Evolutionary conservation across 2,797 vertebrate genomes (phyloP), one percentile per base, ranked within the genome.

Genomic region (Spinibarbus caldwelli): DNA sequence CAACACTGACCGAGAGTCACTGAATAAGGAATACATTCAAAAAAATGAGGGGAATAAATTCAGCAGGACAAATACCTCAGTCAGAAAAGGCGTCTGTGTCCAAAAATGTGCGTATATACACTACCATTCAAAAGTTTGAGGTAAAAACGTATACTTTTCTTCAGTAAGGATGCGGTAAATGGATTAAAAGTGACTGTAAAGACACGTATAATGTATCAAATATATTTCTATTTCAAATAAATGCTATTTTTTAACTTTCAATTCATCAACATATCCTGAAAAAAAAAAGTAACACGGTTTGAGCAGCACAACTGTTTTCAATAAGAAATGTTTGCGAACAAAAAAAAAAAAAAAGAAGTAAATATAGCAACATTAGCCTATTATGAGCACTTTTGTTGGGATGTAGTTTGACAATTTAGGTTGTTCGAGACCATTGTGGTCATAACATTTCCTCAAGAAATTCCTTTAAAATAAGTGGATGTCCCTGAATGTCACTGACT

Each of bases 11-110:
- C 23, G 10, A 62, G 34, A n/a, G 64, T 41, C 62, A 54, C n/a
- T 26, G 23, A 80, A 73, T 49, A 41, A 73, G 26, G 8, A 71
- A 78, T 77, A 85, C n/a, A 43, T 78, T 26, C 0, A 8, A 14
- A 54, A 68, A 81, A 43, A 64, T 26, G 34, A 52, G 79, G 2
- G 1, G 34, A 68, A 71, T 81, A 26, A 19, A 57, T 57, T 83
- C 45, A 57, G 19, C 45, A 38, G n/a, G 31, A 59, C 41, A 72
- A 71, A 59, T 83, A 64, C 43, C 36, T 47, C 29, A 26, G 36
- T 17, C 23, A 45, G 57, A 59, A 52, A n/a, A n/a, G 1, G 5
- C 0, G 26, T 19, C 4, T 36, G 31, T 52, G 5, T 52, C 49
- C 7, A 38, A 57, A 38, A 23, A 21, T 5, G 5, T 36, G 34